phyloP scores from a whole-genome alignment of 2,797 vertebrate species.

The Limosa lapponica region DNA sequence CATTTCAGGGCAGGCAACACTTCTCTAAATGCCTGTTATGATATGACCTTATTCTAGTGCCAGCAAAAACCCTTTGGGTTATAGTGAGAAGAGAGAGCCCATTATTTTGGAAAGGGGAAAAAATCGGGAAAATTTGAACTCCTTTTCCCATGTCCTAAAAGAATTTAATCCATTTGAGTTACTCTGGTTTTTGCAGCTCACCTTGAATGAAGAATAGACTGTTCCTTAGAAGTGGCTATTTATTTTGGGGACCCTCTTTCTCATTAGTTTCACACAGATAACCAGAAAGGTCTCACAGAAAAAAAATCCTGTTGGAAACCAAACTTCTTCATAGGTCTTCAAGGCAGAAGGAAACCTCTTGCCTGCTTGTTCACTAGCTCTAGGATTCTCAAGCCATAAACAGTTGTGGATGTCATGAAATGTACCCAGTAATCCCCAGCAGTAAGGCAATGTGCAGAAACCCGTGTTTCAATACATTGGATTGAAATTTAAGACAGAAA shows the following conservation, averaged over 20 bases:
- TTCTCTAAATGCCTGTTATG: background rate
- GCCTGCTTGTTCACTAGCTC: background rate
- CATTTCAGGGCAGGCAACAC: background rate
- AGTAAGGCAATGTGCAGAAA: background rate
- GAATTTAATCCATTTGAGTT: background rate
- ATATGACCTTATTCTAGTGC: background rate
- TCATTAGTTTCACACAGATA: background rate
- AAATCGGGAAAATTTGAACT: background rate
- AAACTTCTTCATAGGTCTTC: background rate
- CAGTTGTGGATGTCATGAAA: background rate
- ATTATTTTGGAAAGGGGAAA: background rate
- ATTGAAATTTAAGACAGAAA: background rate
- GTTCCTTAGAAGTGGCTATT: background rate
- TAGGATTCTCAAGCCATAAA: background rate
- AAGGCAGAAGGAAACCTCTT: background rate
- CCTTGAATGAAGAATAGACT: background rate
- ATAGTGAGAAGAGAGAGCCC: background rate
- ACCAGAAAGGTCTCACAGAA: background rate
- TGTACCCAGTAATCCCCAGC: background rate
- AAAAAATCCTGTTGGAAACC: background rate
- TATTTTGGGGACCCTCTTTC: background rate
- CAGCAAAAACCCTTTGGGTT: background rate
- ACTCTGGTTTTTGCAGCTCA: background rate
- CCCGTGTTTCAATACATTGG: background rate
- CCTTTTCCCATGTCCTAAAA: background rate